Evolutionary conservation across 2,113 vertebrate genomes (phyloP).

Genomic region (Tautogolabrus adspersus): DNA sequence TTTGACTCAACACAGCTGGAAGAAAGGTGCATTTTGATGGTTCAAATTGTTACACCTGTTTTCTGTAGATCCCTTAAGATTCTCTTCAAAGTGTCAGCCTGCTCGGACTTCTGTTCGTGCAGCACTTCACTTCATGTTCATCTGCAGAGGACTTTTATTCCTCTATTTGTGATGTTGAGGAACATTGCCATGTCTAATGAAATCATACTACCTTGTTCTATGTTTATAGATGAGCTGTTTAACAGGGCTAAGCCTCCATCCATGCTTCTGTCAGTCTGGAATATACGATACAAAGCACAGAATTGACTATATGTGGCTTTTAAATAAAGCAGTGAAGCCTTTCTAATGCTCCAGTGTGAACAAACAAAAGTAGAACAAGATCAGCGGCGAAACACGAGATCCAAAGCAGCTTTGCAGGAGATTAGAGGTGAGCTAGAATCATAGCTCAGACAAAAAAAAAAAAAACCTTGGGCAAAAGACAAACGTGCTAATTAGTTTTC

Average conservation of each 20-base stretch:
- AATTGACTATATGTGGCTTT: constrained; percentile 31
- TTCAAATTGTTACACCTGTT: not conserved
- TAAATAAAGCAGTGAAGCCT: constrained; percentile 35
- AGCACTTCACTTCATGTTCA: not conserved
- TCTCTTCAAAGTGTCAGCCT: constrained; percentile 28
- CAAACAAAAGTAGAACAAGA: constrained; percentile 48
- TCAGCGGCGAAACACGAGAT: constrained; percentile 23
- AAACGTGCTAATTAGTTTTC: constrained; percentile 52
- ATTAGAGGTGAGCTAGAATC: constrained; percentile 31
- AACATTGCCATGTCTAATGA: constrained; percentile 25
- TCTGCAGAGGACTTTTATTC: not conserved
- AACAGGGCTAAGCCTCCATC: constrained; percentile 30
- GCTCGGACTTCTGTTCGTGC: constrained; percentile 10
- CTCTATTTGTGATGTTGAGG: constrained; percentile 7
- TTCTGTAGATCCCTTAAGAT: constrained; percentile 18
- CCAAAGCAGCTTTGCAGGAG: constrained; percentile 62
- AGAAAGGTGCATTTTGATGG: not conserved
- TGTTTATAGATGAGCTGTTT: constrained; percentile 67
- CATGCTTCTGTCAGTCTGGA: constrained; percentile 18
- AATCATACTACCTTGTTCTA: constrained; percentile 31
- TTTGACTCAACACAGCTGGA: not conserved
- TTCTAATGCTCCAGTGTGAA: constrained; percentile 15
- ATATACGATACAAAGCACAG: constrained; percentile 33
- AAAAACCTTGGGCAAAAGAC: constrained; percentile 9
- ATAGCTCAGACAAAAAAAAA: not conserved